A percentile compares a stretch with the other conserved stretches of the same genome.
Evolutionary conservation across 2,888 invertebrate genomes (phyloP).

Genomic region (Andrena chrysosceles): DNA sequence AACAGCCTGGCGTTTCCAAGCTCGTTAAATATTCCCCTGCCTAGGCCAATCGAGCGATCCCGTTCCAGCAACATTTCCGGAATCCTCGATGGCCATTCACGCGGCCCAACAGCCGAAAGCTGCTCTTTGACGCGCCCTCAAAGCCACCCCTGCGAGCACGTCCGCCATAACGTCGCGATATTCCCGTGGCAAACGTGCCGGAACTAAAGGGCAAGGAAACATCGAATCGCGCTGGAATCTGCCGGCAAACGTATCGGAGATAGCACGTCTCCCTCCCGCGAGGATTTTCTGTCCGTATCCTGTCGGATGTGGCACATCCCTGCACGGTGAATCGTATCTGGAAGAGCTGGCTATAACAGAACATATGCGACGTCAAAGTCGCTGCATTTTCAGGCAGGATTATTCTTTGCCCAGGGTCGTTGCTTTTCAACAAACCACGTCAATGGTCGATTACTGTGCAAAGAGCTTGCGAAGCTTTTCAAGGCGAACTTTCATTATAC

Average conservation of each 20-base stretch:
- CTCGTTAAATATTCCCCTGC: constrained; percentile 6
- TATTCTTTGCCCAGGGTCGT: not conserved
- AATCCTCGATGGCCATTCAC: constrained; percentile 24
- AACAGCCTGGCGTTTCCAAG: not conserved
- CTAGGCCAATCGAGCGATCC: not conserved
- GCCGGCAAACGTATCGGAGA: not conserved
- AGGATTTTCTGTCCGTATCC: constrained; percentile 37
- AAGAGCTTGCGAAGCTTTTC: not conserved
- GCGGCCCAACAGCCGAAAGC: constrained; percentile 11
- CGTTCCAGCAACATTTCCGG: constrained; percentile 7
- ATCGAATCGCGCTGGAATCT: constrained; percentile 28
- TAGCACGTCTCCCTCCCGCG: constrained; percentile 22
- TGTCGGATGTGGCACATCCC: constrained; percentile 31
- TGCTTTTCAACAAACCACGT: not conserved
- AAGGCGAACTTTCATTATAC: not conserved
- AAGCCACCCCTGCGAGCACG: constrained; percentile 30
- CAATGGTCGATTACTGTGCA: not conserved
- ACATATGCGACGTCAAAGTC: not conserved
- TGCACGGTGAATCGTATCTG: not conserved
- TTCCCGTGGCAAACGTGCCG: constrained; percentile 55
- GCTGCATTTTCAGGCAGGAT: not conserved
- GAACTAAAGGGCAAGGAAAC: constrained; percentile 59
- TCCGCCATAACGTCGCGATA: constrained; percentile 49
- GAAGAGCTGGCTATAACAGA: not conserved
- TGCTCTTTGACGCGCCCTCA: constrained; percentile 14